Conservation (phyloP, 2,797 vertebrate genomes). For the Cynopterus sphinx region DNA sequence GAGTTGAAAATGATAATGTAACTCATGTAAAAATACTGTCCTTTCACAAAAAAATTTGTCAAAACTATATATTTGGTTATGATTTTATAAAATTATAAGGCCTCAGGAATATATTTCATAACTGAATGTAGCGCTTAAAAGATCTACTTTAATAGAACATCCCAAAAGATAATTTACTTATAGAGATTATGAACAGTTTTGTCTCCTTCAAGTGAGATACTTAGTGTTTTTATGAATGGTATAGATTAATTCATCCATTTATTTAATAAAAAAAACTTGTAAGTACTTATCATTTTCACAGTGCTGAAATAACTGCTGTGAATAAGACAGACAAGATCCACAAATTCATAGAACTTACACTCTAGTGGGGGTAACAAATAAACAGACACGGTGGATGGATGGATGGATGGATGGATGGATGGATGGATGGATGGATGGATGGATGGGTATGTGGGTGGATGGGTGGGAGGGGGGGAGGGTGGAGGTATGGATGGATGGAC, state of each 20-base stretch:
- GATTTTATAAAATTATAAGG: slow-evolving; percentile 44
- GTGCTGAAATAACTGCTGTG: background rate
- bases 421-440: background rate
- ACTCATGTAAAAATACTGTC: slow-evolving; percentile 35
- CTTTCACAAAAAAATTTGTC: slow-evolving; percentile 39
- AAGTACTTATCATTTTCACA: background rate
- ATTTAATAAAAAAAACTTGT: background rate
- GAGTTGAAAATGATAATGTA: slow-evolving; percentile 1
- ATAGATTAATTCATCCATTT: background rate
- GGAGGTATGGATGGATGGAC: background rate
- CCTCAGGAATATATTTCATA: slow-evolving; percentile 25
- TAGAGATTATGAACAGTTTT: background rate
- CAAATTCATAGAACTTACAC: background rate
- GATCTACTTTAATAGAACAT: slow-evolving; percentile 5
- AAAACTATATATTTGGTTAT: slow-evolving; percentile 8
- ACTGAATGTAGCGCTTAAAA: background rate
- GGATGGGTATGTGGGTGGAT: too few relatives aligned
- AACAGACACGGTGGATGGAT: background rate
- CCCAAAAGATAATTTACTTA: slow-evolving; percentile 29
- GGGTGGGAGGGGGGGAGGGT: background rate
- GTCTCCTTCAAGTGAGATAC: background rate
- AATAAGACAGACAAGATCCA: background rate
- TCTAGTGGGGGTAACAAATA: background rate
- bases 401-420: background rate
- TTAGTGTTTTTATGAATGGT: slow-evolving; percentile 22